Evolutionary conservation across 2,113 vertebrate genomes (phyloP).

Genomic region (Synchiropus splendidus): DNA sequence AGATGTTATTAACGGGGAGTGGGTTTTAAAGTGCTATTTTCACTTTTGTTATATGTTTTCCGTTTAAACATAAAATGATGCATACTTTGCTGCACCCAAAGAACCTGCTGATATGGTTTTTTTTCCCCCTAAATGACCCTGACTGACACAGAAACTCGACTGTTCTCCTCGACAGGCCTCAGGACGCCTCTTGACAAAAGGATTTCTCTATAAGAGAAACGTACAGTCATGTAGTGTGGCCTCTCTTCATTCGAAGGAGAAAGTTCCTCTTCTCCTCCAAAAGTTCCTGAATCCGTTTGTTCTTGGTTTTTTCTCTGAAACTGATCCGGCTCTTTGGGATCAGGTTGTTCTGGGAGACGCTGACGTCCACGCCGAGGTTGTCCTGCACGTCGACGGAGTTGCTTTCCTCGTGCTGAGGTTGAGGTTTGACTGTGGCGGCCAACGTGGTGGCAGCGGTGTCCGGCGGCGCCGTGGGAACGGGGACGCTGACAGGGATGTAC

Average conservation of each 20-base stretch:
- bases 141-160: too few species aligned
- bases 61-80: too few species aligned
- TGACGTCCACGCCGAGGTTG: slow-evolving; percentile 60
- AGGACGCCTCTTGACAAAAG: too few species aligned
- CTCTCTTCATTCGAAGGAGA: slow-evolving; percentile 72
- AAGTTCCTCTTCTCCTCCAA: slow-evolving; percentile 82
- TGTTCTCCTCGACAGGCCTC: too few species aligned
- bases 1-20: too few species aligned
- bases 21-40: too few species aligned
- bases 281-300: slow-evolving; percentile 91
- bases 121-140: too few species aligned
- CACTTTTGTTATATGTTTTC: too few species aligned
- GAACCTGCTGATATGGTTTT: too few species aligned
- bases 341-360: slow-evolving; percentile 78
- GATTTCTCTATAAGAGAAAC: slow-evolving; percentile 77
- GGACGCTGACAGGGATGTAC: slow-evolving; percentile 28
- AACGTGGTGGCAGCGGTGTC: slow-evolving; percentile 40
- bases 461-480: slow-evolving; percentile 11
- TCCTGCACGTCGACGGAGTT: slow-evolving; percentile 77
- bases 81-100: too few species aligned
- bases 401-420: slow-evolving; percentile 56
- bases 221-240: slow-evolving; percentile 36
- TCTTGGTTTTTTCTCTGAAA: slow-evolving; percentile 79
- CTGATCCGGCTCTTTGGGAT: slow-evolving; percentile 73
- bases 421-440: slow-evolving; percentile 18